Conservation (phyloP, 2,888 invertebrate species). For the Athetis lepigone region DNA sequence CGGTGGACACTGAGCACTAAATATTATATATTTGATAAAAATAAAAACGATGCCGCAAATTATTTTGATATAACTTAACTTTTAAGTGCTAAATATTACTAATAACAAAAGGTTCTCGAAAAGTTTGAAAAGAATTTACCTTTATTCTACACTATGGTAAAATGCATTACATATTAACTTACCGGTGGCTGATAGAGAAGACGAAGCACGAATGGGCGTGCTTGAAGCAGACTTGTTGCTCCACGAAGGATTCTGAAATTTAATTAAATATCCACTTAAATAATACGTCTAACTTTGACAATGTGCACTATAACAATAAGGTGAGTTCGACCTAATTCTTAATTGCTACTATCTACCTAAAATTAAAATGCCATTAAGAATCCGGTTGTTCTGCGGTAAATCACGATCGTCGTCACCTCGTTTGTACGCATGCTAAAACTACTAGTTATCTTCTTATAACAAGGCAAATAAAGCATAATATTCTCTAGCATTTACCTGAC, state of each 20-base stretch:
- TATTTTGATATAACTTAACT: not conserved
- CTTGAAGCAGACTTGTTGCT: constrained; percentile 69
- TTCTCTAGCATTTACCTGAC: constrained; percentile 77
- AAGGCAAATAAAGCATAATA: constrained; percentile 67
- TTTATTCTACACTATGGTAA: not conserved
- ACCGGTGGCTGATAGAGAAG: constrained; percentile 79
- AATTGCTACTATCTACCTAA: constrained; percentile 78
- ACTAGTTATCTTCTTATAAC: constrained; percentile 47
- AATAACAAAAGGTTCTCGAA: too few relatives aligned
- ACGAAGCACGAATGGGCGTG: constrained; percentile 68
- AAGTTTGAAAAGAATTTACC: not conserved
- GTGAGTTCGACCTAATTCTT: constrained; percentile 75
- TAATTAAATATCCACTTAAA: constrained; percentile 47
- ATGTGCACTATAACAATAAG: constrained; percentile 71
- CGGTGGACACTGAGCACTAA: not conserved
- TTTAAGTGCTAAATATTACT: not conserved
- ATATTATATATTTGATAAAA: not conserved
- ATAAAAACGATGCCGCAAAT: not conserved
- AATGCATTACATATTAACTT: constrained; percentile 49
- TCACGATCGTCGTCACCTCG: constrained; percentile 64
- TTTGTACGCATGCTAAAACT: constrained; percentile 31
- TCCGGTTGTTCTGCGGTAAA: constrained; percentile 86
- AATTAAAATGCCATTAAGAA: constrained; percentile 86
- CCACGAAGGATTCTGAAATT: constrained; percentile 82
- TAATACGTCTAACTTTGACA: constrained; percentile 70